These are phyloP conservation scores for Bradypodion pumilum DNA, from an alignment of 2,797 vertebrate species.

Conservation along the genomic window DNA sequence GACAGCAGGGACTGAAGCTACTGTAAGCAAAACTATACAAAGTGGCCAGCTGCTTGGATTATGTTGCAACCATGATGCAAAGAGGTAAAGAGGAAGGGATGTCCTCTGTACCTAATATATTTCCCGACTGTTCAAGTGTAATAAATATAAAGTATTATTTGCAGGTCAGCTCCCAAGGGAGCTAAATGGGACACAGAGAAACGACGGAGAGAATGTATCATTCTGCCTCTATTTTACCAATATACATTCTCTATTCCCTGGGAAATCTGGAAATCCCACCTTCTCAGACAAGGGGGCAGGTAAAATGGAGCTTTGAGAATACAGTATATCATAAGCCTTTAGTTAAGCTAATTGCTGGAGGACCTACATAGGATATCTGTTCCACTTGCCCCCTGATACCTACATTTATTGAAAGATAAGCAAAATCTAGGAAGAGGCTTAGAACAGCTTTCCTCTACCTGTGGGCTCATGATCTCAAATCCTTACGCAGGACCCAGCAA, in stretches of 20 bases:
- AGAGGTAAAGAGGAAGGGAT: background rate
- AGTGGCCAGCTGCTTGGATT: background rate
- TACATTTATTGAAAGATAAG: background rate
- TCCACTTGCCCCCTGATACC: background rate
- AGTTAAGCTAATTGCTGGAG: background rate
- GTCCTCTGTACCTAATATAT: too few relatives aligned
- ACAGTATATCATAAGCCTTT: background rate
- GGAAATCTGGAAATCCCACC: constrained; percentile 30
- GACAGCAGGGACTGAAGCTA: background rate
- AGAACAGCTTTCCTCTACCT: background rate
- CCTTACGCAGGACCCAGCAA: constrained; percentile 25
- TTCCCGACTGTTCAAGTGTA: background rate
- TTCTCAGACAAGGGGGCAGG: background rate
- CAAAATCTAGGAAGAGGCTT: background rate
- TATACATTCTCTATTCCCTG: constrained; percentile 57
- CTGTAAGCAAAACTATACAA: background rate
- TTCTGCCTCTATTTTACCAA: constrained; percentile 62
- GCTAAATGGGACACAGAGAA: background rate
- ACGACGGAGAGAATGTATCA: background rate
- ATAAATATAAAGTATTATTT: background rate
- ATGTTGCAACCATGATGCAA: background rate
- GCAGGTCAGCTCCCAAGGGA: background rate
- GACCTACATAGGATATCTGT: background rate
- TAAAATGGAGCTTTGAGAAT: background rate
- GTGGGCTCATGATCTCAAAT: constrained; percentile 1